Conservation (phyloP, 92 coral and sea anemone species). For the Galaxea fascicularis region DNA sequence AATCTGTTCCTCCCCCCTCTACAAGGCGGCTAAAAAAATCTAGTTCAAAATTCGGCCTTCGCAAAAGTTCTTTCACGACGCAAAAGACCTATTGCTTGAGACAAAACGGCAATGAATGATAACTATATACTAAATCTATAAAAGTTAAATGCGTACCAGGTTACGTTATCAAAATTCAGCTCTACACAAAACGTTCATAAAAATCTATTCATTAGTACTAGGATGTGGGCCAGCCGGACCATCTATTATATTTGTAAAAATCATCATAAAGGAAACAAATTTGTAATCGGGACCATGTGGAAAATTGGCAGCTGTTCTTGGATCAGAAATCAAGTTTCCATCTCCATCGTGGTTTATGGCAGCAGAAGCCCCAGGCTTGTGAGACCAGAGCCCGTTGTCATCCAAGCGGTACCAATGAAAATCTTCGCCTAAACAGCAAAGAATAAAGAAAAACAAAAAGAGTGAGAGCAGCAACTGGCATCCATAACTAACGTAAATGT, state of each 20-base stretch:
- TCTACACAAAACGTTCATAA: not conserved
- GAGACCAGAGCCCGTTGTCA: slow-evolving; percentile 24
- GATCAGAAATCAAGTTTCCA: slow-evolving; percentile 18
- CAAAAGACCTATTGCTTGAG: no score
- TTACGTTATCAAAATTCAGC: not conserved
- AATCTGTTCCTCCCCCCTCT: no score
- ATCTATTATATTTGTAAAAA: slow-evolving; percentile 30
- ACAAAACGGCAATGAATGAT: no score
- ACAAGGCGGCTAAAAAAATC: no score
- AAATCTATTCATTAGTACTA: no score
- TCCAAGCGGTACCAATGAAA: slow-evolving; percentile 44
- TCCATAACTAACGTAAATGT: not conserved
- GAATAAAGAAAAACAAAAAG: not conserved
- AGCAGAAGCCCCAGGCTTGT: slow-evolving; percentile 1
- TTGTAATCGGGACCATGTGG: slow-evolving; percentile 19
- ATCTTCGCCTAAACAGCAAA: slow-evolving; percentile 6
- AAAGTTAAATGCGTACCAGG: not conserved
- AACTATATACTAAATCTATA: no score
- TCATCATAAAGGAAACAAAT: slow-evolving; percentile 37
- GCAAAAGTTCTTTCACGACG: no score
- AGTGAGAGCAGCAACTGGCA: no score
- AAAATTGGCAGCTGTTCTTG: slow-evolving; percentile 27
- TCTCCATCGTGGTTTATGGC: slow-evolving; percentile 16
- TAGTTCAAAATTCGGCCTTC: no score
- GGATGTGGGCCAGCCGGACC: not conserved